These are phyloP conservation scores for Hiodon tergisus DNA, from an alignment of 2,113 vertebrate genomes.

Conservation along the genomic window DNA sequence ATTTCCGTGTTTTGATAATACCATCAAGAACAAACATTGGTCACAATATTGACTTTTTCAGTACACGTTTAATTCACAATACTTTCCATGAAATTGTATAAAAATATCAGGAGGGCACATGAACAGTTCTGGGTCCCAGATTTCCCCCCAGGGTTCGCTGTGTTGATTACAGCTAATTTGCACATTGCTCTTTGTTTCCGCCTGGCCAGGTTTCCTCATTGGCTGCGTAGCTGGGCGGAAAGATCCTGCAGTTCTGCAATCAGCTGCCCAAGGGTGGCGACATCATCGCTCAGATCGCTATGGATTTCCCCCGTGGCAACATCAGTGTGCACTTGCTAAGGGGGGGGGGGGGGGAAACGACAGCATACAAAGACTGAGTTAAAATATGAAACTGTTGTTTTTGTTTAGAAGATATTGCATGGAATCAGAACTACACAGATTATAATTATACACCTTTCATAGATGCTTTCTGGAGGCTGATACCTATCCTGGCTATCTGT, in stretches of 20 bases:
- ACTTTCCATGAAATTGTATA: background rate
- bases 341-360: background rate
- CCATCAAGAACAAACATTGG: background rate
- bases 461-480: no score
- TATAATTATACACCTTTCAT: no score
- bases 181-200: background rate
- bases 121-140: background rate
- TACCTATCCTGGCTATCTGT: no score
- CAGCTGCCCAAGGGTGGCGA: conserved; percentile 65
- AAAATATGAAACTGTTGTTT: no score
- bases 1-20: background rate
- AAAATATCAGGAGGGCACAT: background rate
- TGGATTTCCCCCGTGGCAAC: conserved; percentile 65
- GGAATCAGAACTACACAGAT: no score
- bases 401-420: no score
- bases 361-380: no score
- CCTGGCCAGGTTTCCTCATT: conserved; percentile 31
- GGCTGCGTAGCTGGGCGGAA: conserved; percentile 66
- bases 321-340: conserved; percentile 81
- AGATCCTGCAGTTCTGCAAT: conserved; percentile 74
- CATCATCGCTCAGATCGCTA: conserved; percentile 64
- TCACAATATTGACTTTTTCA: background rate
- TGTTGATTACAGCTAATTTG: background rate
- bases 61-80: conserved; percentile 2
- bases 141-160: background rate